Conservation (phyloP, 2,797 vertebrate species). For the Myripristis murdjan region DNA sequence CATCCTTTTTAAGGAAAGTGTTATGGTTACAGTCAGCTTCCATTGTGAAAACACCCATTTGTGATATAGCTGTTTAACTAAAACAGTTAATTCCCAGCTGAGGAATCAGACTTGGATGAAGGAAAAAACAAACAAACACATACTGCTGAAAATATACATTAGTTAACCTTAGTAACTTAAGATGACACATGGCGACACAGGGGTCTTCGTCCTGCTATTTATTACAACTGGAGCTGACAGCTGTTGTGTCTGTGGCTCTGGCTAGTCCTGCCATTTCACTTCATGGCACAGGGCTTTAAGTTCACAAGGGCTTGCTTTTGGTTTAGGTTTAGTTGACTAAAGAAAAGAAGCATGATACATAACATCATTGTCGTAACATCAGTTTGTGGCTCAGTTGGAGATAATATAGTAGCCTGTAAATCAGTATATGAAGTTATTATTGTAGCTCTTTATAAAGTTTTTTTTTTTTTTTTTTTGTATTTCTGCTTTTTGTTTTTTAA, state of each 20-base stretch:
- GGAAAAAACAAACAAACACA: no score
- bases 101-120: background rate
- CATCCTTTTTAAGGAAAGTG: conserved; percentile 43
- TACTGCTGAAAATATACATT: no score
- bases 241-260: conserved; percentile 67
- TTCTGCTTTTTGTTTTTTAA: no score
- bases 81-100: background rate
- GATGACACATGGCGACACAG: conserved; percentile 36
- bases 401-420: conserved; percentile 1
- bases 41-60: conserved; percentile 20
- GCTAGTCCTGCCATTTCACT: conserved; percentile 21
- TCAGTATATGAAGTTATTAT: conserved; percentile 27
- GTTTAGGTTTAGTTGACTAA: no score
- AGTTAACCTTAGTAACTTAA: conserved; percentile 28
- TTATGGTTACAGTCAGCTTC: conserved; percentile 47
- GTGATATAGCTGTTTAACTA: conserved; percentile 38
- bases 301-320: background rate
- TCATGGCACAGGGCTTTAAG: no score
- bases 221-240: conserved; percentile 71
- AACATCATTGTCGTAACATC: background rate
- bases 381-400: background rate
- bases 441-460: conserved; percentile 1
- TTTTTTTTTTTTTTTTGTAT: no score
- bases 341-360: background rate
- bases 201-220: conserved; percentile 69